Base-by-base conservation (phyloP, 2,797 vertebrate genomes). In the Sebastes vulpes region DNA sequence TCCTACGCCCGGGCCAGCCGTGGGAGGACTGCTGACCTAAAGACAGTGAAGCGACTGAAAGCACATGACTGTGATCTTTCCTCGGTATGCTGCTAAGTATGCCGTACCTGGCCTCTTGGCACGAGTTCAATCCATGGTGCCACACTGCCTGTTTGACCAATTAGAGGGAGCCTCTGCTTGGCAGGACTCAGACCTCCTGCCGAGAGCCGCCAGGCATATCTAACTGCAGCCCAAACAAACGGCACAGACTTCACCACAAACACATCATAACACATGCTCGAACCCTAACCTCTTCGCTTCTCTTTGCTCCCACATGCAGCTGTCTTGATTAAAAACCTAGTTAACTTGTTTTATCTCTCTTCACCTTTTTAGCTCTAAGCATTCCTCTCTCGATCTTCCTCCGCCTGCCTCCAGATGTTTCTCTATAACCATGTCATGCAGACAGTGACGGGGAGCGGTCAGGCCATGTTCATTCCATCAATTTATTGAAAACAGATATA, bases 401-500 rank as follows among this genome's bases (percentile, higher is more conserved):
- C 74, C 65, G 81, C 86, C 80, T 80, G 81, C 76, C 79, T 88
- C 91, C 92, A 95, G 91, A 95, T 94, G 87, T 94, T 94, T 87
- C 73, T 86, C 66, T 60, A 69, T 86, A 42, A 16, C 50, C 68
- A 23, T 81, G 71, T 82, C 83, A 82, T 21, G 57, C 69, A 84
- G 80, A 60, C 57, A 67, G 59, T 73, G 80, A 90, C 83, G 89
- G 53, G 77, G 66, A 60, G 48, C 52, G 20, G 67, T 59, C 63
- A 48, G 69, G 81, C 58, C n/a, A 20, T 75, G 79, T 70, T 91
- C 81, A 82, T 85, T 84, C 77, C 77, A 79, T 79, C 60, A 60
- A 87, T 93, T 93, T 85, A 94, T 90, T 94, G 79, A 86, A 93
- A 94, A 81, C 90, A 93, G 89, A 92, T 85, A 88, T 74, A 84